A percentile compares a stretch with the other conserved stretches of the same genome.
Evolutionary conservation across 2,113 vertebrate species (phyloP).

Genomic region (Phrynosoma platyrhinos): DNA sequence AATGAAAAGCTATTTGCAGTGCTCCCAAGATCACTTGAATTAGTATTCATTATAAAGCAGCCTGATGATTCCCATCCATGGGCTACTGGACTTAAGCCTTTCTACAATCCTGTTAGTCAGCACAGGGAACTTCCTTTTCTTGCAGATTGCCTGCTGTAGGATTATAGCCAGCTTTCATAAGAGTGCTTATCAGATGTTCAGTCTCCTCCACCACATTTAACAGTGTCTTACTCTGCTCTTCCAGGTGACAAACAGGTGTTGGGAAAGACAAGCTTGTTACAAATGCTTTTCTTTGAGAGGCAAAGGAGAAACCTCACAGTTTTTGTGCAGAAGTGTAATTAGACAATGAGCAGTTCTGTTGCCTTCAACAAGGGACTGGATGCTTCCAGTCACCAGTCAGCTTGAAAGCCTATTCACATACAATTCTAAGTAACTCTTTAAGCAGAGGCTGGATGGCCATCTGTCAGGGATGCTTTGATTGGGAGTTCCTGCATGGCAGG

Average conservation of each 20-base stretch:
- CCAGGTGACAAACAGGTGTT: not conserved
- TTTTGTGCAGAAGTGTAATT: not conserved
- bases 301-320: not conserved
- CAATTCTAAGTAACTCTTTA: not conserved
- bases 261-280: not conserved
- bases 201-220: not conserved
- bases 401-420: not conserved
- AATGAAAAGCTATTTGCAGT: not conserved
- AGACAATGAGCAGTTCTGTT: not conserved
- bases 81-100: not conserved
- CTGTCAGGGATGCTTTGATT: no score
- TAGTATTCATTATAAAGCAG: not conserved
- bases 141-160: not conserved
- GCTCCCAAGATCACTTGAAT: not conserved
- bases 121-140: not conserved
- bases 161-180: slow-evolving; percentile 13
- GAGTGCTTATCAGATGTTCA: not conserved
- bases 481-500: no score
- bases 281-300: not conserved
- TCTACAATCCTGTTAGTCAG: slow-evolving; percentile 3
- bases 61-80: not conserved
- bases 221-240: not conserved
- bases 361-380: not conserved
- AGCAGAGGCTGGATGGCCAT: no score
- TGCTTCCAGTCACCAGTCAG: not conserved